Evolutionary conservation across 2,888 invertebrate genomes (phyloP), one percentile per base, ranked within the genome.

Genomic region (Pegoplata infirma): DNA sequence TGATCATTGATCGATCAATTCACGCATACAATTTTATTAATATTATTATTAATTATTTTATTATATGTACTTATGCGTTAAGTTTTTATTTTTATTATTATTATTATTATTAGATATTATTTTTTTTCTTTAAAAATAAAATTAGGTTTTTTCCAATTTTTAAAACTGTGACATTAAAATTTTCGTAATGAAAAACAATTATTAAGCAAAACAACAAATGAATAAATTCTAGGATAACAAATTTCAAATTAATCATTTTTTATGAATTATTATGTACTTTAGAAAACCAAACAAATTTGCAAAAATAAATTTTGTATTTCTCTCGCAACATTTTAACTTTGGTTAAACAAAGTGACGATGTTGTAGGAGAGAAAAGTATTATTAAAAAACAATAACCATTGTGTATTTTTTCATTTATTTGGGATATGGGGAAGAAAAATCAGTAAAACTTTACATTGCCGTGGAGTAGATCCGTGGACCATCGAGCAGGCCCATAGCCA

Each of bases 211-310:
- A n/a, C n/a, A n/a, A 69, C 14, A 76, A 66, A 47, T 36, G 10
- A 63, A 71, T 47, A 25, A 46, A 46, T 21, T 75, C 66, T 79
- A 79, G 75, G 67, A 75, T 79, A 79, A 79, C 79, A 79, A 79
- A 79, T 79, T 75, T 53, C 55, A 67, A 55, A 63, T 63, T 67
- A 72, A 77, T 69, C 59, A 66, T 67, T 79, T 74, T 79, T 71
- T 79, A 75, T 79, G 75, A 71, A 79, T 75, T 71, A 79, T 58
- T 67, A 67, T 71, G 14, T 71, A 71, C 55, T 51, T 71, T 75
- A 75, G 79, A 79, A 75, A 51, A 79, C 63, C 68, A 68, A 75
- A 75, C 75, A 75, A 63, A 75, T 75, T 74, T 75, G 47, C 56
- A 79, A 59, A 32, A 16, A 78, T 36, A 46, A 63, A 59, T 47